Base-by-base conservation (phyloP, 2,888 invertebrate genomes). In the Pseudanteris insignis region DNA sequence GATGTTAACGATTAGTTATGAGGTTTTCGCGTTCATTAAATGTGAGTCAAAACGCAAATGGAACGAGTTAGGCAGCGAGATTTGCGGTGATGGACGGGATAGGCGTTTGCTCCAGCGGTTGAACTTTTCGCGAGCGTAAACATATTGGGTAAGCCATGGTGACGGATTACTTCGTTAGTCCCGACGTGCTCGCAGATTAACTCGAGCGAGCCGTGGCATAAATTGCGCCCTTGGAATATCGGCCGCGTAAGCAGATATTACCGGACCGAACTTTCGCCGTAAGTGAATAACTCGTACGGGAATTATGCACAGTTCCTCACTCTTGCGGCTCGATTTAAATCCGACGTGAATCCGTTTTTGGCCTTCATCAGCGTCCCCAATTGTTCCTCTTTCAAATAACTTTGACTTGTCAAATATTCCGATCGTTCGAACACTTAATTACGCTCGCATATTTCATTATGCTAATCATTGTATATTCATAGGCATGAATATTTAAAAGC, bases 171-270 rank as follows among this genome's bases (percentile, higher is more conserved):
- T 59, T 63, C 63, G 63, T 63, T 55, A 59, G 55, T 59, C 36
- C 29, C 36, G 54, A 63, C 57, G 53, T 48, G 62, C 57, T 38
- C 58, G 55, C 53, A 61, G 55, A 55, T 61, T 55, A 51, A 47
- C 38, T 28, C 47, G 43, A 53, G 57, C 53, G 55, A 40, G 51
- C 21, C 32, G 48, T 44, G 40, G 57, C 57, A 57, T 53, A 61
- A 61, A 61, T 67, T 55, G 62, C 64, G 68, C 65, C 68, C 71
- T 69, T 70, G 66, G 66, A 67, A 68, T 63, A 63, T 65, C 63
- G 64, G 54, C 64, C 63, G 57, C 59, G 66, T 63, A 68, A 67
- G 51, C 53, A 63, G 65, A 58, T 64, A 66, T 34, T 41, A 30
- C 48, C 26, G 33, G 24, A 44, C 38, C 62, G 57, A 64, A 70